Base-by-base conservation (phyloP, 2,113 vertebrate genomes). In the Microcebus griseorufus region DNA sequence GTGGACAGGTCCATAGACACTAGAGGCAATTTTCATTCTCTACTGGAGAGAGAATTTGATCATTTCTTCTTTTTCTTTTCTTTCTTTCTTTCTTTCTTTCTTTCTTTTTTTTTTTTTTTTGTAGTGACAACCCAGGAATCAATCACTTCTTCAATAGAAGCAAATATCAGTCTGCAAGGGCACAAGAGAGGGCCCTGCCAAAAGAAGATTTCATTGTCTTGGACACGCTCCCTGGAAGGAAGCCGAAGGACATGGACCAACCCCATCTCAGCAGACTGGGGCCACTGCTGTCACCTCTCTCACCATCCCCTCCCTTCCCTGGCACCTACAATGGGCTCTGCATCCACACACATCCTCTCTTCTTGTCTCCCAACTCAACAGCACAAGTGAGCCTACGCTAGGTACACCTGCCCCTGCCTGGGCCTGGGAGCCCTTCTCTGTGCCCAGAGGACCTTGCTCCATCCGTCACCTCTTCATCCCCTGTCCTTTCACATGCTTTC, bases 301-400 rank as follows among this genome's bases (percentile, higher is more conserved):
- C 53, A 11, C 29, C 0, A 1, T 37, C 53, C n/a, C 64, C 12
- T 53, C 69, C 60, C 48, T 14, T 65, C 13, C 18, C 48, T 4
- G 45, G 51, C 25, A 53, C 84, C 84, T 45, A 29, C 0, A 1
- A 45, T 9, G 45, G 10, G 4, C 58, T 75, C 69, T 73, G 45
- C 75, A 9, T 6, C 48, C 17, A 42, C 29, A 42, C 29, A 7
- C 17, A 37, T 18, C 58, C 60, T 88, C 34, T 32, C n/a, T 8
- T 10, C 34, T 76, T 10, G 17, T 39, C 2, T 34, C 76, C 27
- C 39, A 25, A 7, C 34, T 60, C 62, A 22, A 48, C 48, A 67
- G 34, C 3, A 32, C 0, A 0, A 29, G 34, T 34, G n/a, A 67
- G 37, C 37, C 27, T n/a, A 34, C 0, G 29, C 60, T 0, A 1